phyloP scores from a whole-genome alignment of 2,888 invertebrate species.

The Linnaemya vulpina region DNA sequence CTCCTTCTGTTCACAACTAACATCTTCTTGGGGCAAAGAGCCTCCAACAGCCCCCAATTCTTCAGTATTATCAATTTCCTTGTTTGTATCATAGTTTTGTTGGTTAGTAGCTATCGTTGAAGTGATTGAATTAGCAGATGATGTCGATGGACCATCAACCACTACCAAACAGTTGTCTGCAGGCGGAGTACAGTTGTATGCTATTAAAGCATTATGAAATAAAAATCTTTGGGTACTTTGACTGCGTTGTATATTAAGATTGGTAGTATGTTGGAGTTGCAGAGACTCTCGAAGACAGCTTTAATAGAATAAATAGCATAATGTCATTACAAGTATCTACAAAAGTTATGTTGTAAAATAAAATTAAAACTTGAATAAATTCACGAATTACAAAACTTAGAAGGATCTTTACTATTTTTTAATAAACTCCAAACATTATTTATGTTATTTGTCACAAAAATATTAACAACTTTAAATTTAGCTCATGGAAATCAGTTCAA shows the following conservation, averaged over 20 bases:
- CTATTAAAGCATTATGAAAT: conserved; percentile 76
- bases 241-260: conserved; percentile 83
- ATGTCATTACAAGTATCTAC: neutral
- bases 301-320: conserved; percentile 35
- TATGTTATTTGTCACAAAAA: no score
- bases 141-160: conserved; percentile 51
- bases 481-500: no score
- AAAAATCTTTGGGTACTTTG: conserved; percentile 83
- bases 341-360: no score
- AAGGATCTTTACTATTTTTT: no score
- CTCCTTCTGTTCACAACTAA: conserved; percentile 73
- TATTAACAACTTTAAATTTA: no score
- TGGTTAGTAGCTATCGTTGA: conserved; percentile 61
- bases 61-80: conserved; percentile 77
- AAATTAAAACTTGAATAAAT: no score
- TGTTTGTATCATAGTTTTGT: conserved; percentile 78
- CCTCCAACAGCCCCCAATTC: conserved; percentile 72
- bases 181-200: conserved; percentile 67
- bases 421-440: no score
- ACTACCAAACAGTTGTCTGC: conserved; percentile 41
- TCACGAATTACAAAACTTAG: no score
- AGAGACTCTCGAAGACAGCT: conserved; percentile 83
- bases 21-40: conserved; percentile 56
- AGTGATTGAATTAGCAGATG: conserved; percentile 28
- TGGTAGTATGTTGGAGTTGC: conserved; percentile 83